Base-by-base conservation (phyloP, 2,888 invertebrate genomes). In the Rhamnusium bicolor region DNA sequence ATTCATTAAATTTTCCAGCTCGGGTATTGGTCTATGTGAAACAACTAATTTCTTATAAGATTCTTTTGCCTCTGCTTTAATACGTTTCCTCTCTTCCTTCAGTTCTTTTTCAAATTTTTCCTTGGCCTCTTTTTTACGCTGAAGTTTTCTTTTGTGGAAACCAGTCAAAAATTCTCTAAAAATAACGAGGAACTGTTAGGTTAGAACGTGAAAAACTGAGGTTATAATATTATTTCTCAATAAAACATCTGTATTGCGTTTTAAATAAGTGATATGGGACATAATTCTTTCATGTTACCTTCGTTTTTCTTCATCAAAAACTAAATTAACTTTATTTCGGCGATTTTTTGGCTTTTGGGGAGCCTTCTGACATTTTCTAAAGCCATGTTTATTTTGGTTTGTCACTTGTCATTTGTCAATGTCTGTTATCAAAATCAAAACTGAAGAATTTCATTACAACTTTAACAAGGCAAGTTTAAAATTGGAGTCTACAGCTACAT, bases 91-190 rank as follows among this genome's bases (percentile, higher is more conserved):
- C 85, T 95, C 95, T 82, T 93, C 94, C 85, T 95, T 95, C 2
- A 95, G 86, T 80, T 93, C 91, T 46, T 90, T 89, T 79, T 94
- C 91, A 40, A 96, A 86, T 78, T 95, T 91, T 77, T 94, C 93
- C 83, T 94, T 91, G 0, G 95, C 95, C 80, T 93, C 92, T 81
- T 93, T 92, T 84, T 93, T 92, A 56, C 95, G 90, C 85, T 94
- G 93, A 54, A 94, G 87, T 85, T 96, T 96, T 76, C 96, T 90
- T 88, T 95, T 95, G 56, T 92, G 94, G 85, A 96, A 96, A 1
- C 96, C 95, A 77, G 93, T 93, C 27, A 96, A 87, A 85, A 94
- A 96, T 56, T 95, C 94, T 84, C 95, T 95, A 84, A 68, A 90
- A 87, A 75, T 74, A 72, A 72, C 21, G 7, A 46, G 8, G 24